Conservation (phyloP, 30 jellyfish, hydroid and myxozoan species). For the Mastigias papua region DNA sequence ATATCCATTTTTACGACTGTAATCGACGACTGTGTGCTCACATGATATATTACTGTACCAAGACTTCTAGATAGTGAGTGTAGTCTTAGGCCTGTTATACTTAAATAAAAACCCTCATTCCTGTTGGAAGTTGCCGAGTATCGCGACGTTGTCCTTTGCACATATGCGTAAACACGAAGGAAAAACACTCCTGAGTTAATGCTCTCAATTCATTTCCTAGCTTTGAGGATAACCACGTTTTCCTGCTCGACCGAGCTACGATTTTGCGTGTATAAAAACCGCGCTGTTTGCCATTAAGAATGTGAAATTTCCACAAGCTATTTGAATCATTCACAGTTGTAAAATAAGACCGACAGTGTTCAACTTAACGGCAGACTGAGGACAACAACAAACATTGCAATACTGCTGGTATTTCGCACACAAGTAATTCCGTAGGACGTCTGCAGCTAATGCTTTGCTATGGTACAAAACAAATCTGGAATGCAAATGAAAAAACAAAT, state of each 20-base stretch:
- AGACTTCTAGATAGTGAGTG: background rate
- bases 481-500: slow-evolving; percentile 42
- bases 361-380: slow-evolving; percentile 24
- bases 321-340: slow-evolving; percentile 50
- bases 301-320: slow-evolving; percentile 37
- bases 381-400: slow-evolving; percentile 47
- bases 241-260: slow-evolving; percentile 55
- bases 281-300: slow-evolving; percentile 58
- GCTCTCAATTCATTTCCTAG: slow-evolving; percentile 28
- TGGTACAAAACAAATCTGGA: slow-evolving; percentile 5
- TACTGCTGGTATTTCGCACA: slow-evolving; percentile 4
- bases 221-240: slow-evolving; percentile 33
- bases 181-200: background rate
- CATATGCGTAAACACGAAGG: slow-evolving; percentile 14
- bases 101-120: background rate
- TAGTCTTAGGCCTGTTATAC: background rate
- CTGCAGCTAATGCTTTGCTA: slow-evolving; percentile 21
- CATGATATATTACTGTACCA: background rate
- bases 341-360: slow-evolving; percentile 20
- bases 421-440: slow-evolving; percentile 33
- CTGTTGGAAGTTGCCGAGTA: background rate
- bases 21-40: too few species aligned
- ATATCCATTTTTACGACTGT: slow-evolving; percentile 44
- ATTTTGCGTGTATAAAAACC: slow-evolving; percentile 23
- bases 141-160: background rate